phyloP scores from a whole-genome alignment of 2,113 vertebrate species.

The Rousettus leschenaultii region DNA sequence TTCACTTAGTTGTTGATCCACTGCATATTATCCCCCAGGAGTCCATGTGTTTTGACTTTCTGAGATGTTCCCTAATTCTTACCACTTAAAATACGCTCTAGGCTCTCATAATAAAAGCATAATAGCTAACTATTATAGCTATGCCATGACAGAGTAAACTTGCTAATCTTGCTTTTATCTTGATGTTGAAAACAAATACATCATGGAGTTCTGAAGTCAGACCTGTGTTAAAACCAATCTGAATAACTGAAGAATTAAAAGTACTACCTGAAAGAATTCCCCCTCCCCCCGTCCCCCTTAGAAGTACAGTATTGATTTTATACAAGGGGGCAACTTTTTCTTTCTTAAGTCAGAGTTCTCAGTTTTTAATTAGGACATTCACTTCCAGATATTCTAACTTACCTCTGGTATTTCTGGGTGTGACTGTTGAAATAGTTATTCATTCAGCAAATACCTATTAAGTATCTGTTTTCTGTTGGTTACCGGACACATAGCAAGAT shows the following conservation, averaged over 20 bases:
- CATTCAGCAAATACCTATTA: not conserved
- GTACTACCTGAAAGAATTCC: not conserved
- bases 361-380: not conserved
- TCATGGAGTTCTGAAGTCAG: not conserved
- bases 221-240: not conserved
- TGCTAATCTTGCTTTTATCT: constrained; percentile 1
- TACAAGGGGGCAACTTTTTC: not conserved
- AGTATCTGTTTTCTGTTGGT: not conserved
- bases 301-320: not conserved
- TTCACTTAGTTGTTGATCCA: not conserved
- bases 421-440: not conserved
- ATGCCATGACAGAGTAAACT: not conserved
- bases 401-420: not conserved
- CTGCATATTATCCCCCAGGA: not conserved
- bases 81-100: not conserved
- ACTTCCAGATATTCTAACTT: not conserved
- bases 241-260: not conserved
- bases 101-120: not conserved
- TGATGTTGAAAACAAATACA: not conserved
- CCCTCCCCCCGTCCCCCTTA: too few species aligned
- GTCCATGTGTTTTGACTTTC: not conserved
- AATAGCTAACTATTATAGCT: not conserved
- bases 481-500: not conserved
- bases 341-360: not conserved
- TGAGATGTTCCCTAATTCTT: not conserved